Evolutionary conservation across 2,113 vertebrate genomes (phyloP), one percentile per base, ranked within the genome.

Genomic region (Upupa epops): DNA sequence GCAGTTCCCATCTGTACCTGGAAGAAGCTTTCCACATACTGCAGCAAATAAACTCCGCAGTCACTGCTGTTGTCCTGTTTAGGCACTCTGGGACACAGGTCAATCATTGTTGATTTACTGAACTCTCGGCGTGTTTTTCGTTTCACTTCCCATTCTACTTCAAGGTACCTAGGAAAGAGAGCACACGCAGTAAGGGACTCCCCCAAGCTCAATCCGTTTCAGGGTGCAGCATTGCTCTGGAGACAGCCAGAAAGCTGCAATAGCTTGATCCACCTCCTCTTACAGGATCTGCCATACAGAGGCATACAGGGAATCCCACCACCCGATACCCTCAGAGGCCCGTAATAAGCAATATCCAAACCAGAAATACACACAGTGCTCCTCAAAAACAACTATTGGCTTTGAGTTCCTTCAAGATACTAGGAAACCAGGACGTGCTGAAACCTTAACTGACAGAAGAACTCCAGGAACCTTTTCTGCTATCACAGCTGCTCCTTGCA

Each of bases 21-120:
- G 45, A 99, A 96, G 96, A 99, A 99, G 86, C 98, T 99, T 96
- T 99, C 99, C 19, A 99, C 99, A 56, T 99, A 99, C 13, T 99
- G 99, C 54, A 99, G 96, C 83, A 99, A 97, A 93, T 99, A 99
- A 24, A 99, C 97, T 26, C 99, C 99, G 88, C 99, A 99, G 93
- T 99, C 99, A 79, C 98, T 99, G 96, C 98, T 98, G 94, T 99
- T 99, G 94, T 99, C 98, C 95, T 99, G 99, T 78, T 99, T 98
- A 64, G 99, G 99, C 81, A 99, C 99, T 92, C 97, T 97, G 85
- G 98, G 99, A 92, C 97, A 98, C 1, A 98, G 97, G 71, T 98
- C 98, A 77, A 97, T 95, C 98, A 99, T 98, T 58, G 97, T 97
- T 66, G 98, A 98, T 54, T 97, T 97, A 94, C 69, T 98, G 90